Percentiles rank a stretch among this genome's conserved stretches.
Conservation (phyloP, 2,113 vertebrate genomes). For the Tetrax tetrax region DNA sequence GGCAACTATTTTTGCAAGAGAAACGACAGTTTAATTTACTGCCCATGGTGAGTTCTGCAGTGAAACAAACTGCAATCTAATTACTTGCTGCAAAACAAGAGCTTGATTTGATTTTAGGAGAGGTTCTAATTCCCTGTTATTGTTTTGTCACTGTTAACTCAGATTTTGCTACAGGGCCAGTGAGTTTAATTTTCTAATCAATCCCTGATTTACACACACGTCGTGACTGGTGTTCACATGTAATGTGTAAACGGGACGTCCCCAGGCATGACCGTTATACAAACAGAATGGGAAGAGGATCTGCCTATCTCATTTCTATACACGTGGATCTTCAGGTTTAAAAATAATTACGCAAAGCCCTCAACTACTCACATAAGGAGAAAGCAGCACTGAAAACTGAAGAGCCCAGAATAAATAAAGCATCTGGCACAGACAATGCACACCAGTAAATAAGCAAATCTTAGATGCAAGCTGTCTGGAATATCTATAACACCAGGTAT, state of each 20-base stretch:
- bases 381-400: neutral
- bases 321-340: neutral
- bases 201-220: neutral
- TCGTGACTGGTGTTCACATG: neutral
- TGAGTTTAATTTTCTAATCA: conserved; percentile 47
- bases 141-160: conserved; percentile 54
- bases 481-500: neutral
- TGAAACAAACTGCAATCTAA: conserved; percentile 52
- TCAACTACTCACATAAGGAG: neutral
- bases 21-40: conserved; percentile 61
- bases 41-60: conserved; percentile 23
- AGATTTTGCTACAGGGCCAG: conserved; percentile 28
- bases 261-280: neutral
- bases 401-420: neutral
- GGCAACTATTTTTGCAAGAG: conserved; percentile 30
- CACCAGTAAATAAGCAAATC: neutral
- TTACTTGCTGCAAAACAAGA: conserved; percentile 57
- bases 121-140: conserved; percentile 39
- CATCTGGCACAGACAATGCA: neutral
- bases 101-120: conserved; percentile 60
- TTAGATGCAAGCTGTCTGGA: neutral
- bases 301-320: neutral
- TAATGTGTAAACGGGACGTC: neutral
- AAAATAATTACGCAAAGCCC: neutral
- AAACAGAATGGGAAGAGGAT: neutral